Percentiles rank a stretch among this genome's conserved stretches.
Conservation (phyloP, 2,797 vertebrate genomes). For the Crocodylus rhombifer region DNA sequence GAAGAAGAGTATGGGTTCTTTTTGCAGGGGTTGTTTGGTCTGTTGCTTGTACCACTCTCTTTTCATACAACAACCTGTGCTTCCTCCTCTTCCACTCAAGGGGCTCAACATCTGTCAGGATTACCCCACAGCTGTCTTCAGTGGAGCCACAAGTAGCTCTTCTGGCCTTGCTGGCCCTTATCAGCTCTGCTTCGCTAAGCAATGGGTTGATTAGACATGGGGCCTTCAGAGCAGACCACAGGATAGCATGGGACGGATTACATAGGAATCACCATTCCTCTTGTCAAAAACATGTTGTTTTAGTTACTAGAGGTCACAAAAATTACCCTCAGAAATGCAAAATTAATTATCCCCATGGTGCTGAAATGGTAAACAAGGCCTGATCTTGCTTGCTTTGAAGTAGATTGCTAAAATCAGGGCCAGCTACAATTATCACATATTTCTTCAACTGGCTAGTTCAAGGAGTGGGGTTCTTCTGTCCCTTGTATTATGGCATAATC, state of each 20-base stretch:
- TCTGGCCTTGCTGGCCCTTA: neutral
- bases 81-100: neutral
- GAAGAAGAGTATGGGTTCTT: neutral
- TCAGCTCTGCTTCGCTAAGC: neutral
- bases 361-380: neutral
- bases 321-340: neutral
- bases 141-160: neutral
- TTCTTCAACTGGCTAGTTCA: too few relatives aligned
- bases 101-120: slow-evolving; percentile 8
- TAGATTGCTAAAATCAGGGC: neutral
- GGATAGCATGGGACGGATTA: neutral
- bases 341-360: slow-evolving; percentile 21
- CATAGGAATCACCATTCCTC: neutral
- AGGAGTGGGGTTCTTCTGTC: neutral
- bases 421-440: neutral
- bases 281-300: slow-evolving; percentile 7
- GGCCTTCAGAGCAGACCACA: neutral
- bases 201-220: neutral
- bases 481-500: neutral
- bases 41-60: slow-evolving; percentile 2
- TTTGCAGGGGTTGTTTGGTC: neutral
- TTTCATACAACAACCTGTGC: neutral
- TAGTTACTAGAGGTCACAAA: neutral
- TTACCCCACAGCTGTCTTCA: neutral
- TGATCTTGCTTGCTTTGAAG: slow-evolving; percentile 15